Evolutionary conservation across 2,888 invertebrate species (phyloP), one percentile per base, ranked within the genome.

Genomic region (Phortica magna): DNA sequence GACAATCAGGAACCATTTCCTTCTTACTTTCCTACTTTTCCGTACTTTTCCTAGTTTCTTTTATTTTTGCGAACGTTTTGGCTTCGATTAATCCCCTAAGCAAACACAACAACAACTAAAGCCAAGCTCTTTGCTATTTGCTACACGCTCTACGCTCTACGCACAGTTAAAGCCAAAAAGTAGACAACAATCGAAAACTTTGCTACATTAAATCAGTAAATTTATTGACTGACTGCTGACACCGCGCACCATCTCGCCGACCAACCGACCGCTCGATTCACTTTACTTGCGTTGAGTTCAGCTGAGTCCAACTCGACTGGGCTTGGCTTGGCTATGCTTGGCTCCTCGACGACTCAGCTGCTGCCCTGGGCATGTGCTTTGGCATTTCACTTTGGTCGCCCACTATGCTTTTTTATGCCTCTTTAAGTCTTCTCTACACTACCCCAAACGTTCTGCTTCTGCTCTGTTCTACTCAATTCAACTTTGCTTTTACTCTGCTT

Each of bases 151-250:
- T 31, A 59, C 31, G 31, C 31, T 31, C 31, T 31, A 31, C 31
- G 31, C 53, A 55, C 53, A 71, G 42, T 42, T 43, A 19, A 31
- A 39, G 61, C 64, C 10, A n/a, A 22, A 42, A 73, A 41, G 76
- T 76, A 79, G 80, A 85, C 80, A 82, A 77, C 84, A 87, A 88
- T 88, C 88, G 85, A 88, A 31, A 86, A 88, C 88, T 88, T 87
- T 88, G 89, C 76, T 88, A 88, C 88, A 87, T 87, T 88, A 87
- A 87, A 87, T 88, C 89, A 88, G 89, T 82, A 88, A 87, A 84
- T 87, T 87, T 87, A 87, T 87, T 88, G 86, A 88, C 86, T 59
- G 61, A 22, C 61, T 61, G 22, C 22, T 17, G 10, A 17, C 22
- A 22, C 22, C 61, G 61, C 22, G 9, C 61, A 31, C 61, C 9